Base-by-base conservation (phyloP, 2,113 vertebrate species). In the Psittacara wagleri region DNA sequence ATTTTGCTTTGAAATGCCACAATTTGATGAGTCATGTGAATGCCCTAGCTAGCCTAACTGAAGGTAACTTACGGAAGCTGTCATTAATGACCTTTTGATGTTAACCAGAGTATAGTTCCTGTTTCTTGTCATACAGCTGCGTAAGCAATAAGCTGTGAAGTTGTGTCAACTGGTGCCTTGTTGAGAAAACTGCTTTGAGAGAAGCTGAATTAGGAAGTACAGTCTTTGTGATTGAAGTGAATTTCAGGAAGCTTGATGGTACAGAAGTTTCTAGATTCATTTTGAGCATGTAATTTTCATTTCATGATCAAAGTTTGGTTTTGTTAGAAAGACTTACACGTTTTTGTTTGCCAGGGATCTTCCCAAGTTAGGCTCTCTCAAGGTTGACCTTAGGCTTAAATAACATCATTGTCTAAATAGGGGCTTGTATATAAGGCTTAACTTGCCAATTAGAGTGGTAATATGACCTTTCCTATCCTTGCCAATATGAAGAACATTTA, bases 381-480 rank as follows among this genome's bases (percentile, higher is more conserved):
- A 39, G 72, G 59, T 46, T 94, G 92, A 90, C 90, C 88, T 96
- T 63, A 88, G 59, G 68, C 43, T 97, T 97, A 96, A 96, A 93
- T 91, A 90, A 96, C 90, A 93, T 44, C 51, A 35, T 51, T 90
- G 72, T 69, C 82, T 70, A 94, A 86, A 83, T 88, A 86, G 63
- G 51, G 55, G 33, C 37, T 43, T 77, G 11, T 74, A 80, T 88
- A 62, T 63, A 72, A 67, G 63, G n/a, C 28, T 76, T 74, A 85
- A 54, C 59, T 83, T 96, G 90, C 90, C 61, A 77, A 35, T 92
- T 94, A 68, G 91, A 63, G 39, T 55, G 31, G 79, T 75, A 95
- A 70, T 54, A 39, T 44, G 80, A 93, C 63, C 90, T 94, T 89
- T 93, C 77, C 46, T 70, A 43, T 55, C 46, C 25, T 85, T 91